Evolutionary conservation across 2,888 invertebrate genomes (phyloP), one percentile per base, ranked within the genome.

Genomic region (Drosophila bunnanda): DNA sequence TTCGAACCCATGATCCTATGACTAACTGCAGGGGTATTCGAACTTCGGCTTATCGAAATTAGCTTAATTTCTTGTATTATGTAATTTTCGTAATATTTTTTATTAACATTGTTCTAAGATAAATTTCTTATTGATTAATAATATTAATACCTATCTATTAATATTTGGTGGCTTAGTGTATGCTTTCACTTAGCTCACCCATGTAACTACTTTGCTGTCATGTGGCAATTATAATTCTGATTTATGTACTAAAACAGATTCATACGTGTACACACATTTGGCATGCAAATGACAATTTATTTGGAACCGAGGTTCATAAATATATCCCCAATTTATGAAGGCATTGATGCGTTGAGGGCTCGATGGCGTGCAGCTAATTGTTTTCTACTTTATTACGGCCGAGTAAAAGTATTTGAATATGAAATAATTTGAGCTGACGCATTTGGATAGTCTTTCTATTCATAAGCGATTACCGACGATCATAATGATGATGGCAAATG

Each of bases 361-460:
- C 58, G 32, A 17, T 86, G 77, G 86, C 85, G 85, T 85, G 85
- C 75, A 60, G 62, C 67, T 75, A 82, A 85, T 79, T 80, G 82
- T 73, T 80, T 86, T 84, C 77, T 86, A 79, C 73, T 86, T 86
- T 77, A 84, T 82, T 84, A 82, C 61, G 46, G 69, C 28, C 60
- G 72, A 61, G 69, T 59, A 68, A 60, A 50, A 76, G 52, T 62
- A 59, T 57, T 46, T 60, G 48, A 48, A 58, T 58, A 58, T 59
- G 41, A 57, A 69, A 50, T 41, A 57, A 56, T 58, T 65, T 50
- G 12, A 48, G 54, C 61, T 25, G 43, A 46, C 41, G 64, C 41
- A 28, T 59, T 64, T 17, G 50, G 50, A 41, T 22, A 52, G 61
- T 68, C 61, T 36, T 36, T 54, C 57, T 30, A 62, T 43, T 72